These are phyloP conservation scores for Heliconius sara DNA, from an alignment of 2,888 invertebrate species.

Conservation along the genomic window DNA sequence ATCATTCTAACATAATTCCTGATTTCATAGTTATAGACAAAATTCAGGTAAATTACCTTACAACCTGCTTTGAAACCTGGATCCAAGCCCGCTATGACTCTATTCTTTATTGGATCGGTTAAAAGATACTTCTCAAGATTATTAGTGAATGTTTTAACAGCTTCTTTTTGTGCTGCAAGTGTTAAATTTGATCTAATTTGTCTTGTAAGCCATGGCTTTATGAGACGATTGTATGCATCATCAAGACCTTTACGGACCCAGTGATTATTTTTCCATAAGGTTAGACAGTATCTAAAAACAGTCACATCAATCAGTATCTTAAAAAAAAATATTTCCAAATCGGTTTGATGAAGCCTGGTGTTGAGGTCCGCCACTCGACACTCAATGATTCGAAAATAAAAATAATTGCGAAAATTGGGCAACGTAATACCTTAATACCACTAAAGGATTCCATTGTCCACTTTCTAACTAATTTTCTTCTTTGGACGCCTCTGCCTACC, in stretches of 20 bases:
- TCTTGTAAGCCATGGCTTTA: slow-evolving; percentile 87
- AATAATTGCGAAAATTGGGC: no score
- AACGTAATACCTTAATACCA: no score
- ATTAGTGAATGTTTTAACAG: slow-evolving; percentile 92
- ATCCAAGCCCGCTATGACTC: slow-evolving; percentile 92
- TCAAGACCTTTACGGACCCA: slow-evolving; percentile 74
- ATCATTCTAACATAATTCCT: no score
- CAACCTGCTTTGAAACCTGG: slow-evolving; percentile 96
- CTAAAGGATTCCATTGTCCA: no score
- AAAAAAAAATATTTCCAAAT: no score
- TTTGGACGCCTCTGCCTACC: background rate
- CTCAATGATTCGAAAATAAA: background rate
- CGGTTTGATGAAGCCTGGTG: background rate
- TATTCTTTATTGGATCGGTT: slow-evolving; percentile 91
- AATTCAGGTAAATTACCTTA: slow-evolving; percentile 85
- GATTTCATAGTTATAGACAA: no score
- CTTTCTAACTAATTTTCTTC: no score
- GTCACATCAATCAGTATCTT: background rate
- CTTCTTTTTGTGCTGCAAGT: slow-evolving; percentile 90
- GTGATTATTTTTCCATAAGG: slow-evolving; percentile 68
- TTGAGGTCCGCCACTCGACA: background rate
- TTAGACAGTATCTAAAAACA: slow-evolving; percentile 67
- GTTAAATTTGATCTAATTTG: slow-evolving; percentile 90
- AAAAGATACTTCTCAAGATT: slow-evolving; percentile 93
- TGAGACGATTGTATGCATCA: slow-evolving; percentile 75